Evolutionary conservation across 2,888 invertebrate species (phyloP).

Genomic region (Dolomedes plantarius): DNA sequence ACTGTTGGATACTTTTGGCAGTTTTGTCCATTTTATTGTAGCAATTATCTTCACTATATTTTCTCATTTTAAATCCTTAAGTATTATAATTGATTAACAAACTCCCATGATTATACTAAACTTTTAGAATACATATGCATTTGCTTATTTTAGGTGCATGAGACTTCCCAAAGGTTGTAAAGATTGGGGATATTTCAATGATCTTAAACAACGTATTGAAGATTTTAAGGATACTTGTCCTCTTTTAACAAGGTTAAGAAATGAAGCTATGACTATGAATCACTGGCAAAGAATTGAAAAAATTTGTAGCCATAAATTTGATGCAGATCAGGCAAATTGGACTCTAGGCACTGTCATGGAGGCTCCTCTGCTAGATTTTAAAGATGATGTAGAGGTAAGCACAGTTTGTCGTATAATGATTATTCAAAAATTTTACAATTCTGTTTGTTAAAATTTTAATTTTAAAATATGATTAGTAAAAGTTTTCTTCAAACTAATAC

Average conservation of each 20-base stretch:
- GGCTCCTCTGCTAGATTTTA: slow-evolving; percentile 87
- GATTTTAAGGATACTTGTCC: slow-evolving; percentile 93
- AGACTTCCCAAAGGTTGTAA: slow-evolving; percentile 89
- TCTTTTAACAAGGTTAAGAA: slow-evolving; percentile 89
- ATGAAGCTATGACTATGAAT: slow-evolving; percentile 88
- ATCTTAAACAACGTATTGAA: slow-evolving; percentile 90
- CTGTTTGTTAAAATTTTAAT: too few species aligned
- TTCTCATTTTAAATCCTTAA: too few species aligned
- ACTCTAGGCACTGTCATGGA: slow-evolving; percentile 88
- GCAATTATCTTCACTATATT: too few species aligned
- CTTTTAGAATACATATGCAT: too few species aligned
- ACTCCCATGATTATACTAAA: too few species aligned
- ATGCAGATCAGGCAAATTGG: slow-evolving; percentile 87
- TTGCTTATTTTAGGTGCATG: slow-evolving; percentile 81
- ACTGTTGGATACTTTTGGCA: too few species aligned
- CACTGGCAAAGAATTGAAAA: slow-evolving; percentile 84
- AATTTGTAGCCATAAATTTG: slow-evolving; percentile 83
- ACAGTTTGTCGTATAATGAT: background rate
- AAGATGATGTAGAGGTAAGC: slow-evolving; percentile 89
- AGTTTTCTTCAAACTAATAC: too few species aligned
- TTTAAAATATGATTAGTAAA: too few species aligned
- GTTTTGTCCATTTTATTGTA: too few species aligned
- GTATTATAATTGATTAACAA: too few species aligned
- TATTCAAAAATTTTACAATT: too few species aligned
- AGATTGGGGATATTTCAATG: slow-evolving; percentile 91